Conservation (phyloP, 2,113 vertebrate species). For the Butastur rufipennis region DNA sequence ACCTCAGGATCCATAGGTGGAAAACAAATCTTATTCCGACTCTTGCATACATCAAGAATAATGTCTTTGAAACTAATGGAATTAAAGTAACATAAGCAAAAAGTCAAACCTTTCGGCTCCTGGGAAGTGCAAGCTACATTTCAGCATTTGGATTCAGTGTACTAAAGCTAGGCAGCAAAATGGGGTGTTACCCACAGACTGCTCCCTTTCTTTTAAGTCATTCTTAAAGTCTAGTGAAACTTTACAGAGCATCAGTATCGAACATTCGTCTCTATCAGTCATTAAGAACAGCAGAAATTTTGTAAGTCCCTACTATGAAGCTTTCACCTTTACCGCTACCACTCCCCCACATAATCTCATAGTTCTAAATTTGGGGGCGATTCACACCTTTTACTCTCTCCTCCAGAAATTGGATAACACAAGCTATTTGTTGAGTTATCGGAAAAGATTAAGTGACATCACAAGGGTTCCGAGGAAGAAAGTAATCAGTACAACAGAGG, state of each 20-base stretch:
- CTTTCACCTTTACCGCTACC: background rate
- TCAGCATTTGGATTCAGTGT: background rate
- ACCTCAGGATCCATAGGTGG: background rate
- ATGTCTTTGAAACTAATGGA: background rate
- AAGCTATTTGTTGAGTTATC: constrained; percentile 28
- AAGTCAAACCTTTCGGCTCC: background rate
- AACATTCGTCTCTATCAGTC: background rate
- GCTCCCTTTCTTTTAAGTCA: background rate
- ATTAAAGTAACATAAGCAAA: background rate
- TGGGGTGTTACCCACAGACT: background rate
- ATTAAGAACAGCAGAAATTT: background rate
- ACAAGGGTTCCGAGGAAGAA: background rate
- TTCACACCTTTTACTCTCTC: background rate
- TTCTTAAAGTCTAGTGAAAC: background rate
- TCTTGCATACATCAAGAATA: background rate
- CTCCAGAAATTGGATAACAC: background rate
- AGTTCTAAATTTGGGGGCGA: background rate
- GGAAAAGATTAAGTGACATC: background rate
- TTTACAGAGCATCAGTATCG: background rate
- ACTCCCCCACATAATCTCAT: background rate
- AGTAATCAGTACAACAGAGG: background rate
- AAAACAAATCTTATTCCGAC: background rate
- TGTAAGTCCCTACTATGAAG: background rate
- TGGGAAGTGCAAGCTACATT: background rate
- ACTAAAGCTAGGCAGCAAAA: background rate